Evolutionary conservation across 2,113 vertebrate species (phyloP).

Genomic region (Charina bottae): DNA sequence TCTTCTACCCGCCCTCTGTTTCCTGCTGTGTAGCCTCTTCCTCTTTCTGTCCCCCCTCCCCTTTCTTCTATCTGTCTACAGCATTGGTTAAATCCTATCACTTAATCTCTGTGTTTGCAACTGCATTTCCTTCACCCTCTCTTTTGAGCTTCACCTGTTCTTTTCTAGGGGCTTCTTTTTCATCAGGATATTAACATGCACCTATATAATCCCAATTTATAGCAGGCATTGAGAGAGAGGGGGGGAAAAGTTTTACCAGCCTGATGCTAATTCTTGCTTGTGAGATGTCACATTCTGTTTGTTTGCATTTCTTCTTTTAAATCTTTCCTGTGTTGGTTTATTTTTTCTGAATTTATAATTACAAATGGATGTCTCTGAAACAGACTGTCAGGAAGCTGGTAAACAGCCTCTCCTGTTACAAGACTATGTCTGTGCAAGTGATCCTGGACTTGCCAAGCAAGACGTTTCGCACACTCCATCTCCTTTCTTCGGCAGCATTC

Average conservation of each 20-base stretch:
- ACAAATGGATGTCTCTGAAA: not conserved
- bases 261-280: not conserved
- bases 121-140: not conserved
- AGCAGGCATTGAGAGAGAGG: not conserved
- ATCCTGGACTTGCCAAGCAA: not conserved
- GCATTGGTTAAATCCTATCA: too few species aligned
- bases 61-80: not conserved
- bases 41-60: not conserved
- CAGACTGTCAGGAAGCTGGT: not conserved
- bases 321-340: not conserved
- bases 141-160: not conserved
- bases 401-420: not conserved
- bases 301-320: not conserved
- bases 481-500: not conserved
- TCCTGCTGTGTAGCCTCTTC: not conserved
- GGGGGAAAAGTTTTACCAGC: not conserved
- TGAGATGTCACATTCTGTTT: not conserved
- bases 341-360: not conserved
- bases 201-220: not conserved
- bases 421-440: not conserved
- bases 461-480: not conserved
- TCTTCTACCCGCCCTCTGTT: not conserved
- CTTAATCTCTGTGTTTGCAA: not conserved
- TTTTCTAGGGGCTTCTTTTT: not conserved
- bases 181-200: not conserved